Evolutionary conservation across 1,140 invertebrate genomes (phyloP).

Genomic region (Thalassaphorura encarpata): DNA sequence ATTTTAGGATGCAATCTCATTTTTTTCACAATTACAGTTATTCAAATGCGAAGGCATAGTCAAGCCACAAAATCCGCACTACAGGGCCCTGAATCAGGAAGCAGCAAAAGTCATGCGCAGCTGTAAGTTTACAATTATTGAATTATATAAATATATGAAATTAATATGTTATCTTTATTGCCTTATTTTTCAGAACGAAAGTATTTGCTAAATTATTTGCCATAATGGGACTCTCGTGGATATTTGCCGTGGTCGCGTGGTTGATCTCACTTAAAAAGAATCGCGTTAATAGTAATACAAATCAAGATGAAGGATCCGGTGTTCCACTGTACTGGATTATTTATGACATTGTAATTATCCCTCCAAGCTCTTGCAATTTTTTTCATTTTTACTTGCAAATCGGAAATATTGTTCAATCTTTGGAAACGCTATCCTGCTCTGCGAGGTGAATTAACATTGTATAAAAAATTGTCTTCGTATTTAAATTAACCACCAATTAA

Average conservation of each 20-base stretch:
- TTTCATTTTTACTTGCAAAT: conserved; percentile 74
- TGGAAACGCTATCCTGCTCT: no score
- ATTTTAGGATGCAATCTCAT: conserved; percentile 11
- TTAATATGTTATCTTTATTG: neutral
- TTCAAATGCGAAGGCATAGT: conserved; percentile 7
- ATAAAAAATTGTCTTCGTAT: no score
- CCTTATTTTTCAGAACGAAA: conserved; percentile 43
- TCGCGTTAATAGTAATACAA: no score
- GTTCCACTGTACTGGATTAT: conserved; percentile 36
- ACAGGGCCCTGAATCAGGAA: neutral
- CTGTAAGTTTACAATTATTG: neutral
- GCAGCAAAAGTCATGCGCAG: neutral
- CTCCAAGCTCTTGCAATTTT: conserved; percentile 84
- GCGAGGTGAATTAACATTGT: no score
- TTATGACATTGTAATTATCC: conserved; percentile 57
- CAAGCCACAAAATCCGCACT: neutral
- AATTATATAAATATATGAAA: no score
- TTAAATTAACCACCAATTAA: no score
- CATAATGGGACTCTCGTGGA: conserved; percentile 62
- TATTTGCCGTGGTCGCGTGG: conserved; percentile 55
- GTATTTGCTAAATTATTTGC: conserved; percentile 57
- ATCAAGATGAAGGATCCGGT: neutral
- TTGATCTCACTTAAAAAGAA: conserved; percentile 32
- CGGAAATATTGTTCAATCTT: conserved; percentile 18
- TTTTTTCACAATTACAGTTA: conserved; percentile 17